Conservation (phyloP, 1,140 invertebrate species). For the Caenorhabditis inopinata region DNA sequence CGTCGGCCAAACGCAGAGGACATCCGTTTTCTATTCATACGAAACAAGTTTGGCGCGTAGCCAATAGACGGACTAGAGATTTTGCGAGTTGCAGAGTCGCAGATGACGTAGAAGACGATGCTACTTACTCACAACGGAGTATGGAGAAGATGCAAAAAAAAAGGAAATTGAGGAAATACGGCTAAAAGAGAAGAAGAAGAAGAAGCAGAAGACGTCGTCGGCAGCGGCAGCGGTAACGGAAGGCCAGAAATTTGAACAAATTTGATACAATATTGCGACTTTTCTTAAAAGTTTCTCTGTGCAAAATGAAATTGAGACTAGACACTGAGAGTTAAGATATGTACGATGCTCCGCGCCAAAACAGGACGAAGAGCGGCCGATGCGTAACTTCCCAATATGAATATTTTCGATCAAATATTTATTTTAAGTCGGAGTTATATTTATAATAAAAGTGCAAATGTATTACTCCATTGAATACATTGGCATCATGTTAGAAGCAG, state of each 20-base stretch:
- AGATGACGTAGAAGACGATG: neutral
- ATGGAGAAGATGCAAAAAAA: neutral
- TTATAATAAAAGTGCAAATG: no score
- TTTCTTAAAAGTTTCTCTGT: no score
- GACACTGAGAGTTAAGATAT: no score
- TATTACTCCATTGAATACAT: no score
- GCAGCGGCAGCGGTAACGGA: neutral
- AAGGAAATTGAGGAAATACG: neutral
- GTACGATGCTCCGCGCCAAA: no score
- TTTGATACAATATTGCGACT: neutral
- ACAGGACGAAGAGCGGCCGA: no score
- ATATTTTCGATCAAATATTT: no score
- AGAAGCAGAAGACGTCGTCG: neutral
- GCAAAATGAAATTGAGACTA: no score
- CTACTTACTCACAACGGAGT: constrained; percentile 10
- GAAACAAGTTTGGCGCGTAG: neutral
- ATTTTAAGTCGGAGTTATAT: no score
- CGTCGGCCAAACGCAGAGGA: neutral
- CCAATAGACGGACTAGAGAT: neutral
- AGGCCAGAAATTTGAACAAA: neutral
- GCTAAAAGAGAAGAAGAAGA: neutral
- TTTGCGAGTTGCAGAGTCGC: neutral
- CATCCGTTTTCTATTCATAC: constrained; percentile 19
- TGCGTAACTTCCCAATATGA: no score
- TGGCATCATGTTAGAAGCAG: no score